A percentile compares a stretch with the other conserved stretches of the same genome.
Evolutionary conservation across 2,113 vertebrate genomes (phyloP).

Genomic region (Ceyx melanurus): DNA sequence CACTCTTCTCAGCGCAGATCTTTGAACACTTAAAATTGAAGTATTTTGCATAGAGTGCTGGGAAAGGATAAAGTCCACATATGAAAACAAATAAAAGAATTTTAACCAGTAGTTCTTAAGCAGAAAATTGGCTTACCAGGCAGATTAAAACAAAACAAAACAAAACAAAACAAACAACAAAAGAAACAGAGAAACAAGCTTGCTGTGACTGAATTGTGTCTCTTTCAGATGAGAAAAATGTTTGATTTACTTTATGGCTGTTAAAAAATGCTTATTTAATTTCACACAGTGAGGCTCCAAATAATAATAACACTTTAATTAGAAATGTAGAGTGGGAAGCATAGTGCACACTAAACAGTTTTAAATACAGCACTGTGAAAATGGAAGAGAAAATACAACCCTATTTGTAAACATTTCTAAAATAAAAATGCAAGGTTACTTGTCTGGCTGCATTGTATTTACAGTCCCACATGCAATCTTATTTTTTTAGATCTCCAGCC

Average conservation of each 20-base stretch:
- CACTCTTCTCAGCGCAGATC: constrained; percentile 59
- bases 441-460: background rate
- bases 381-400: background rate
- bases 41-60: constrained; percentile 76
- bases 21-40: constrained; percentile 75
- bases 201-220: constrained; percentile 89
- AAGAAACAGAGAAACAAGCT: constrained; percentile 88
- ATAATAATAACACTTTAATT: constrained; percentile 89
- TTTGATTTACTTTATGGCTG: constrained; percentile 87
- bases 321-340: constrained; percentile 76
- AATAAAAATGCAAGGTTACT: constrained; percentile 1
- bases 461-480: background rate
- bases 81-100: constrained; percentile 82
- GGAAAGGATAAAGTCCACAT: constrained; percentile 86
- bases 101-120: constrained; percentile 87
- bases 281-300: constrained; percentile 85
- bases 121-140: constrained; percentile 96
- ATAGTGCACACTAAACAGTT: constrained; percentile 69
- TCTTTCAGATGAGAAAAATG: constrained; percentile 79
- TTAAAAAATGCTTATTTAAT: constrained; percentile 88
- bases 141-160: constrained; percentile 84
- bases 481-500: constrained; percentile 13
- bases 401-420: constrained; percentile 19
- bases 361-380: constrained; percentile 2
- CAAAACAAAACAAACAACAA: constrained; percentile 76